Percentiles rank a stretch among this genome's conserved stretches.
These are phyloP conservation scores for Galeopsomyia nigrocyanea DNA, from an alignment of 2,888 invertebrate genomes.

Conservation along the genomic window DNA sequence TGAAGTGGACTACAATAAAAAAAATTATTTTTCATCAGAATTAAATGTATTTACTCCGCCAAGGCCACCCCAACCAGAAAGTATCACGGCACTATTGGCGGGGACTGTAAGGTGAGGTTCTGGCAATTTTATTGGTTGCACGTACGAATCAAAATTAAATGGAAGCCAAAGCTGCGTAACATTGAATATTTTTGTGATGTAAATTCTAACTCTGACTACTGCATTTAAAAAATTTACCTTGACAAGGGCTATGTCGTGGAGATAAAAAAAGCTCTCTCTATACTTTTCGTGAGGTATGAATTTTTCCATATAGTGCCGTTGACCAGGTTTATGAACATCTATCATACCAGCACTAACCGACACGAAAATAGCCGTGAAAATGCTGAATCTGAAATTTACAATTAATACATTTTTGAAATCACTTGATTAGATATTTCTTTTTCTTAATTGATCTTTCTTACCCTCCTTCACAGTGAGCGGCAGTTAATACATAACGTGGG, in stretches of 20 bases:
- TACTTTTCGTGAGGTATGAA: neutral
- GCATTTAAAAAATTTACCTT: neutral
- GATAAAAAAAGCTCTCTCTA: neutral
- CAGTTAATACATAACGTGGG: constrained; percentile 72
- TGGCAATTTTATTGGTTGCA: constrained; percentile 57
- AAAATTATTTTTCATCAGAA: neutral
- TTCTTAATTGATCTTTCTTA: constrained; percentile 52
- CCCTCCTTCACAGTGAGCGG: constrained; percentile 74
- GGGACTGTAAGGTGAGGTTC: constrained; percentile 52
- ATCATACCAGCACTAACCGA: neutral
- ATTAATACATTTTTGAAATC: neutral
- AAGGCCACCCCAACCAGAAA: constrained; percentile 64
- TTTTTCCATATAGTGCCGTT: too few relatives aligned
- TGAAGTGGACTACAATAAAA: neutral
- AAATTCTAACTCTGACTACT: neutral
- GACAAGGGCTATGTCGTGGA: too few relatives aligned
- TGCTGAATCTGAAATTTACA: neutral
- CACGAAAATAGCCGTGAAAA: neutral
- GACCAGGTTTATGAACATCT: neutral
- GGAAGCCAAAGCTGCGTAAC: constrained; percentile 47
- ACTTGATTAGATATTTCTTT: neutral
- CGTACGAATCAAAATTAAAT: constrained; percentile 51
- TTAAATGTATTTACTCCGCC: neutral
- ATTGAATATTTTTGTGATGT: neutral
- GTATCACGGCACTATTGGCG: constrained; percentile 57